Conservation (phyloP, 2,888 invertebrate genomes). For the Iselma pallidipennis region DNA sequence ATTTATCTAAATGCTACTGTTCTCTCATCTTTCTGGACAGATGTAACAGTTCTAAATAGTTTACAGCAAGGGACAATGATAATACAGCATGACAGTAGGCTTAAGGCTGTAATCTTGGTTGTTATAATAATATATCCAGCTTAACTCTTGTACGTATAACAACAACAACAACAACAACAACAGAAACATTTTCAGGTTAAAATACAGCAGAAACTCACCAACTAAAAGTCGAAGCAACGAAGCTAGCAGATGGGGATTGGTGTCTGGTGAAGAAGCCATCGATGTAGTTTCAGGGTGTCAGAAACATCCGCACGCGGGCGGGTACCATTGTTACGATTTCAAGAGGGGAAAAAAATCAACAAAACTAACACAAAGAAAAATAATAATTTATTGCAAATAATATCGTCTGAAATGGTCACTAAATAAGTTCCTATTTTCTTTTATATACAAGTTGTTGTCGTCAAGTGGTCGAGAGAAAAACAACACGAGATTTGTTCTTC, state of each 20-base stretch:
- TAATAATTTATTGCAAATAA: not conserved
- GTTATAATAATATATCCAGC: conserved; percentile 8
- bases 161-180: not conserved
- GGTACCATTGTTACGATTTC: conserved; percentile 10
- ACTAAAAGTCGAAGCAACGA: conserved; percentile 67
- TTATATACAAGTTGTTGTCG: not conserved
- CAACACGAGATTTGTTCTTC: not conserved
- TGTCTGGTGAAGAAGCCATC: conserved; percentile 64
- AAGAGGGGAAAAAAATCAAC: not conserved
- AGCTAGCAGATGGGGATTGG: conserved; percentile 61
- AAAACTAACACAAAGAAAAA: not conserved
- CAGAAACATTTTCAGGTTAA: not conserved
- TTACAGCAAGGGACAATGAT: conserved; percentile 13
- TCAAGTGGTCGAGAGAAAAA: not conserved
- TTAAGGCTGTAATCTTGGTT: conserved; percentile 17
- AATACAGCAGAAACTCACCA: conserved; percentile 60
- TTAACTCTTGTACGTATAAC: not conserved
- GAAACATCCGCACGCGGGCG: conserved; percentile 22
- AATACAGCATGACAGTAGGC: conserved; percentile 16
- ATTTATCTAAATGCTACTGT: not conserved
- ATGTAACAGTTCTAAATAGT: conserved; percentile 11
- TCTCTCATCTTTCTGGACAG: not conserved
- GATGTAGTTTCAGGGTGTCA: conserved; percentile 46
- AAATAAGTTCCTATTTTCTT: not conserved
- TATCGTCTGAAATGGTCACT: not conserved